These are phyloP conservation scores for Buteo buteo DNA, from an alignment of 2,113 vertebrate genomes.

Conservation along the genomic window DNA sequence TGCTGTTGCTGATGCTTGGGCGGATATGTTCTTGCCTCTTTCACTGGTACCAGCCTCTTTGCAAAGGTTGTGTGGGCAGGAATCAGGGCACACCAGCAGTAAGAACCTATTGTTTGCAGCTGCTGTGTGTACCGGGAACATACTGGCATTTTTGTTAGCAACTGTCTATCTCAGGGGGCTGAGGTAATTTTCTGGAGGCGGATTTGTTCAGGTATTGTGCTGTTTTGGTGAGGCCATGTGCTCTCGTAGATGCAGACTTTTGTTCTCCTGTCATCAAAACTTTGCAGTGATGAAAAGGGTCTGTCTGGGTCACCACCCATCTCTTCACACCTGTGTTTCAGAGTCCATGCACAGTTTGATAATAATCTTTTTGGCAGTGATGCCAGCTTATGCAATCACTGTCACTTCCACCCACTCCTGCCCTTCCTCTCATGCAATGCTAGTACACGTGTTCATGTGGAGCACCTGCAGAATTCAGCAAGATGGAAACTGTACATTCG, in stretches of 20 bases:
- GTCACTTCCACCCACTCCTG: constrained; percentile 9
- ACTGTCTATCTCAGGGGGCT: not conserved
- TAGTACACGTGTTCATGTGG: not conserved
- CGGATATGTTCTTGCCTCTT: not conserved
- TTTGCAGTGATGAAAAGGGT: not conserved
- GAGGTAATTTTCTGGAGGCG: not conserved
- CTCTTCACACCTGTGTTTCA: constrained; percentile 21
- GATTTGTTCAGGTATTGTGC: not conserved
- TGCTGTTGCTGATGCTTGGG: not conserved
- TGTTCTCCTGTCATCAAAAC: not conserved
- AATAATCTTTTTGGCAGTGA: constrained; percentile 10
- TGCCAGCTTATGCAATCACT: not conserved
- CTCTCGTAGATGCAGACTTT: not conserved
- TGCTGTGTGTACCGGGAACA: rapidly evolving
- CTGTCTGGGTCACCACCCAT: constrained; percentile 4
- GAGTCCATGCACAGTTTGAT: not conserved
- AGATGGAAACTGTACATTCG: not conserved
- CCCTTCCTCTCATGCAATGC: not conserved
- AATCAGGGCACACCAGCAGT: not conserved
- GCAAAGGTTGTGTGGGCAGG: not conserved
- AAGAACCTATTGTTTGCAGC: not conserved
- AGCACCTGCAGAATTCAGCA: not conserved
- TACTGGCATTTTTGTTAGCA: not conserved
- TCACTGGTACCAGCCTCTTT: not conserved
- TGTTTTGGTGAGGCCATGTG: not conserved